Evolutionary conservation across 2,888 invertebrate species (phyloP), one percentile per base, ranked within the genome.

Genomic region (Platerodrilus igneus): DNA sequence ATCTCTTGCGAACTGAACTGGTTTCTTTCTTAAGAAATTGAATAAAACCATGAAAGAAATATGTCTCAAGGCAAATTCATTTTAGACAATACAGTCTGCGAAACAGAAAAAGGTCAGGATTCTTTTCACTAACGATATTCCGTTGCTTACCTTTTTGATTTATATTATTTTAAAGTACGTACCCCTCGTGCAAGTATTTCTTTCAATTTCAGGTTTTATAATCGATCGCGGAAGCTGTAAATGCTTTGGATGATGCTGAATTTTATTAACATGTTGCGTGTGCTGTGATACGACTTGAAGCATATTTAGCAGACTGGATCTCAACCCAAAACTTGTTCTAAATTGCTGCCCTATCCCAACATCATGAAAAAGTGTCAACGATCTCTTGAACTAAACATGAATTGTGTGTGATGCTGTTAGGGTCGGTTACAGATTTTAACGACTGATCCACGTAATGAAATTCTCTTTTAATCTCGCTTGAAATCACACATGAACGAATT

Each of bases 61-160:
- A 31, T 40, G 40, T 44, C 51, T 50, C 50, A 43, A 48, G 46
- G 47, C 50, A 46, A 48, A 47, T 49, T 48, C 48, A 48, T 55
- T 53, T 52, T 40, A 49, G 54, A 61, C 59, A 61, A 61, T 63
- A 60, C 58, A 50, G 63, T 63, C 61, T 62, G 62, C 58, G 53
- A 56, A 56, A 53, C 50, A 43, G 47, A 33, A 45, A 33, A 33
- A 25, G 13, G 30, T n/a, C 10, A 30, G 16, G 32, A 27, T 33
- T 28, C 28, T 33, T 33, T 39, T 33, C 28, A 22, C 18, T 28
- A 16, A 27, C 23, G 28, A 41, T n/a, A 41, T 37, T 41, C 41
- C 36, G 41, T 41, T 41, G 41, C 32, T 36, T 41, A 41, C 36
- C 41, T 41, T 41, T 41, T 26, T 41, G 41, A 41, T 41, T 41